A percentile compares a stretch with the other conserved stretches of the same genome.
These are phyloP conservation scores for Lepidostoma basale DNA, from an alignment of 1,140 invertebrate genomes.

Conservation along the genomic window DNA sequence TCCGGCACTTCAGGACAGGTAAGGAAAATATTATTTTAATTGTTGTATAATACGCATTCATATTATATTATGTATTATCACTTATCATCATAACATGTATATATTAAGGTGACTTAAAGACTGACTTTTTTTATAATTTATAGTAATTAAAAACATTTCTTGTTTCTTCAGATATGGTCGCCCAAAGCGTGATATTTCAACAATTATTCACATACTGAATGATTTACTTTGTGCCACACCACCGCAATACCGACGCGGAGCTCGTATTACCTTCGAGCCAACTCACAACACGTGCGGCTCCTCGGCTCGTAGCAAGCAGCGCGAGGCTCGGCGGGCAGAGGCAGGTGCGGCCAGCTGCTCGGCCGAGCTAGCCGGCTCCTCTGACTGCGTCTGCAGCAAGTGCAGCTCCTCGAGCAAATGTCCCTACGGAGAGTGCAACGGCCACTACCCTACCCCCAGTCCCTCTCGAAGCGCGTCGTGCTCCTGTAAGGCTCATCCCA, in stretches of 20 bases:
- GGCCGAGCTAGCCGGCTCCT: slow-evolving; percentile 5
- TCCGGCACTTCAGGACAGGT: slow-evolving; percentile 89
- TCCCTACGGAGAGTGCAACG: slow-evolving; percentile 53
- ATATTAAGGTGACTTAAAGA: background rate
- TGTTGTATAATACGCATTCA: background rate
- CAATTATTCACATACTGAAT: slow-evolving; percentile 94
- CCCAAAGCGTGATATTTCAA: slow-evolving; percentile 90
- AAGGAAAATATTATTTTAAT: slow-evolving; percentile 16
- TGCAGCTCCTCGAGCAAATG: slow-evolving; percentile 51
- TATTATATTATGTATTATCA: background rate
- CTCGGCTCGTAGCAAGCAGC: slow-evolving; percentile 41
- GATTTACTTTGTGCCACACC: slow-evolving; percentile 89
- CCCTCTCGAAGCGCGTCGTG: slow-evolving; percentile 6
- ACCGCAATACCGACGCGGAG: slow-evolving; percentile 56
- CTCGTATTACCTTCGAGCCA: slow-evolving; percentile 57
- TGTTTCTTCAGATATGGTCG: slow-evolving; percentile 69
- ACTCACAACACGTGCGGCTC: slow-evolving; percentile 43
- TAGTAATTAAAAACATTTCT: background rate
- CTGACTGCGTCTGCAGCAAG: slow-evolving; percentile 46
- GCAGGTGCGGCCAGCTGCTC: slow-evolving; percentile 10
- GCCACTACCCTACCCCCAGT: slow-evolving; percentile 46
- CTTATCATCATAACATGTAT: background rate
- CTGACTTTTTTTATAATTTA: background rate
- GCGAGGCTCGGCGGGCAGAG: slow-evolving; percentile 33
- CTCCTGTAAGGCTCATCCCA: slow-evolving; percentile 10